Evolutionary conservation across 2,113 vertebrate genomes (phyloP), one percentile per base, ranked within the genome.

Genomic region (Tetrao urogallus): DNA sequence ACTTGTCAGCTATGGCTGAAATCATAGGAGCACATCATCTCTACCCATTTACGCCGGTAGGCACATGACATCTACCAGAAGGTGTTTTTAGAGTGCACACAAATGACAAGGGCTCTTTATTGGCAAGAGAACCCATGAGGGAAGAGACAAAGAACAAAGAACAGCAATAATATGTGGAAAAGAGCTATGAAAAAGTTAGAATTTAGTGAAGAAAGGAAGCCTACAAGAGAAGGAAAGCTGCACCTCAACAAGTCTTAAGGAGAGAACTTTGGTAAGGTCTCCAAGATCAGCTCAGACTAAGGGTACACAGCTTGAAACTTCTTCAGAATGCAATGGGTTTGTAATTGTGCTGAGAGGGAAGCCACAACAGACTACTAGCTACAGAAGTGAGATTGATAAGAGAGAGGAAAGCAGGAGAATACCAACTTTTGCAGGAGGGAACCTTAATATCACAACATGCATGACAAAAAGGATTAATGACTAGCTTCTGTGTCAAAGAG

Each of bases 381-480:
- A 19, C 8, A 36, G 38, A 58, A 83, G 70, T 1, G 1, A 76
- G 34, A 24, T 0, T 56, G 66, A 57, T 77, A 90, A 79, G 0
- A 1, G 36, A 89, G 18, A 6, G 17, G 25, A 65, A 64, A 10
- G 40, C 56, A 3, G 6, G 38, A 24, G 16, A 2, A 28, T 30
- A 74, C 56, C 30, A 52, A 1, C 9, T 8, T 54, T 27, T 64
- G 47, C 38, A 67, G 16, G 14, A 76, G 28, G 22, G 20, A 72
- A 69, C 13, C 58, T 87, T 71, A 69, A 32, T 69, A 91, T 34
- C 16, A 34, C 47, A 73, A 18, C 2, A 3, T 40, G 45, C 42
- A 45, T 0, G 0, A 36, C 4, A 6, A 17, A 22, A 45, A 70
- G 60, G 20, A 19, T 22, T 7, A 30, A 34, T 32, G 25, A 47